Evolutionary conservation across 2,797 vertebrate genomes (phyloP).

Genomic region (Xerus rutilus): DNA sequence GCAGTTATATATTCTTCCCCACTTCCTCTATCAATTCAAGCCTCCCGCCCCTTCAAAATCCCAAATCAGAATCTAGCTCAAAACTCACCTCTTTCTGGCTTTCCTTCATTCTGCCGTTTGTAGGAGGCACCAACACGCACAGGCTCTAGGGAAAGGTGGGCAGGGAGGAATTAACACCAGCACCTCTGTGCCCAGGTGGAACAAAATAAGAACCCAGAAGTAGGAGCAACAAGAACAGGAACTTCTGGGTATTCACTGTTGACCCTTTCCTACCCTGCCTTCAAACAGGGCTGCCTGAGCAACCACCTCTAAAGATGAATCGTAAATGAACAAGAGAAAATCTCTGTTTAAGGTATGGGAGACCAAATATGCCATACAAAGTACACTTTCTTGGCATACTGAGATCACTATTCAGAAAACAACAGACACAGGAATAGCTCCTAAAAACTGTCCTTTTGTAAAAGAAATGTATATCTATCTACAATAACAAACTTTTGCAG

Average conservation of each 20-base stretch:
- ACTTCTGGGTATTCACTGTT: conserved; percentile 54
- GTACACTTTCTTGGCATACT: not conserved
- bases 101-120: conserved; percentile 83
- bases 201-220: conserved; percentile 60
- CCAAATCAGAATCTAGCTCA: conserved; percentile 78
- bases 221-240: not conserved
- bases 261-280: not conserved
- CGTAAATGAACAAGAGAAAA: not conserved
- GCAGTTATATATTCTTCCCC: not conserved
- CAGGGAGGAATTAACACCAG: conserved; percentile 81
- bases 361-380: not conserved
- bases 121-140: conserved; percentile 78
- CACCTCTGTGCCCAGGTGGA: conserved; percentile 70
- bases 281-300: not conserved
- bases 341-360: not conserved
- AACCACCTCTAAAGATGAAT: not conserved
- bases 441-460: not conserved
- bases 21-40: conserved; percentile 39
- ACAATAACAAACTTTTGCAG: not conserved
- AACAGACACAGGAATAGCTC: not conserved
- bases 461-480: not conserved
- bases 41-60: conserved; percentile 66
- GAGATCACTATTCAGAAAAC: not conserved
- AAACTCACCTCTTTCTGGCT: conserved; percentile 84
- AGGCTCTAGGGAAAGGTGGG: conserved; percentile 82